These are phyloP conservation scores for Megalonaias nervosa DNA, from an alignment of 1,140 invertebrate genomes.

Conservation along the genomic window DNA sequence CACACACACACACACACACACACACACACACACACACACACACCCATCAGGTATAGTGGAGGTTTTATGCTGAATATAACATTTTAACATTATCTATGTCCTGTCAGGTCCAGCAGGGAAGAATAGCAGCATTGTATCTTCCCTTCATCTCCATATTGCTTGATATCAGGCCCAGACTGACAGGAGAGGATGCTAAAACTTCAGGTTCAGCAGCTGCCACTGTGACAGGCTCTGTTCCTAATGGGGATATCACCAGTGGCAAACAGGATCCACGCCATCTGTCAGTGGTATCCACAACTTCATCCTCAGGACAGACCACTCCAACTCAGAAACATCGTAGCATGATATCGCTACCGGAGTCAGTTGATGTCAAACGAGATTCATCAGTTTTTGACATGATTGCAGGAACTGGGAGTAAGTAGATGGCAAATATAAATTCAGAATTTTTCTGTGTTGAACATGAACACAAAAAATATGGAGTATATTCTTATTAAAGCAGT, in stretches of 20 bases:
- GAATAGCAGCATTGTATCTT: constrained; percentile 91
- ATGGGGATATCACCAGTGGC: constrained; percentile 35
- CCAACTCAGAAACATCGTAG: constrained; percentile 24
- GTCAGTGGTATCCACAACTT: background rate
- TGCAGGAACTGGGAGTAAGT: constrained; percentile 77
- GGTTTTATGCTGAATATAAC: too few species aligned
- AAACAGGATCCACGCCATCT: constrained; percentile 21
- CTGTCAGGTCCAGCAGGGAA: constrained; percentile 82
- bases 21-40: too few species aligned
- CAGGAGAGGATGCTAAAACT: constrained; percentile 39
- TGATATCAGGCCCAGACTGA: constrained; percentile 81
- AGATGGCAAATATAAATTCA: background rate
- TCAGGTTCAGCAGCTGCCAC: constrained; percentile 27
- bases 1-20: too few species aligned
- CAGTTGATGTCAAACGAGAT: constrained; percentile 72
- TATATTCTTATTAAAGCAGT: too few species aligned
- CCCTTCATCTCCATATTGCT: constrained; percentile 90
- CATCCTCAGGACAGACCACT: constrained; percentile 13
- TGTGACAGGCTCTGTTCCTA: constrained; percentile 11
- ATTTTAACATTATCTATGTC: background rate
- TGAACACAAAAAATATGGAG: too few species aligned
- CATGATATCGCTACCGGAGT: constrained; percentile 22
- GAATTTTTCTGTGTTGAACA: too few species aligned
- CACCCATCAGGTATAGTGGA: too few species aligned
- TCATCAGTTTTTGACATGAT: constrained; percentile 85